Evolutionary conservation across 2,113 vertebrate species (phyloP), one percentile per base, ranked within the genome.

Genomic region (Atherinomorus stipes): DNA sequence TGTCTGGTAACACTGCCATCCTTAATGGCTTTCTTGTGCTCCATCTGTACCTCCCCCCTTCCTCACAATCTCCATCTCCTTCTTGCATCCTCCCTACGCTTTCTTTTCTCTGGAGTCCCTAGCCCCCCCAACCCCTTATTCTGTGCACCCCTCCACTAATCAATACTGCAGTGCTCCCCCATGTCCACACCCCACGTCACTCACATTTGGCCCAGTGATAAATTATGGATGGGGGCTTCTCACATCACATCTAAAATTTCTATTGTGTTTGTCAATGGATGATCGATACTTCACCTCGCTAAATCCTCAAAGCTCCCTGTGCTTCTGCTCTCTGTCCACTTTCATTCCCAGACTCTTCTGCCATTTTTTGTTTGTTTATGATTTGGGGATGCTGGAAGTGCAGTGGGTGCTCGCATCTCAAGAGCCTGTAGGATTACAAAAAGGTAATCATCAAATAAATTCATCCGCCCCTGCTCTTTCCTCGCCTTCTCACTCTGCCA

Each of bases 21-120:
- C 95, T 97, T 98, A 97, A 99, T 98, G 96, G 96, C 93, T 96
- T 95, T 94, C 92, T 94, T 94, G 90, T 90, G 90, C 95, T 95
- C 93, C 89, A 77, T 90, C 92, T 91, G 79, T 15, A 75, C 76
- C 79, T 80, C 82, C 81, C 78, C 21, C 31, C 31, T 8, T 9
- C 31, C 31, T 34, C 31, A 34, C 31, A 34, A 38, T 31, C 93
- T 90, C 92, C 89, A 88, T 92, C 88, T 91, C 91, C 88, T 83
- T 85, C 79, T 90, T 90, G 89, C 92, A 90, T 85, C 91, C 84
- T 78, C 91, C 89, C 90, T 90, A 10, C n/a, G 1, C 21, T 76
- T 23, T 72, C 76, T 68, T 81, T 74, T 84, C 81, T 85, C 78
- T 44, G 68, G 84, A 84, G 74, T 70, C 80, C 90, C 87, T 78